Evolutionary conservation across 2,888 invertebrate species (phyloP).

Genomic region (Neoascia interrupta): DNA sequence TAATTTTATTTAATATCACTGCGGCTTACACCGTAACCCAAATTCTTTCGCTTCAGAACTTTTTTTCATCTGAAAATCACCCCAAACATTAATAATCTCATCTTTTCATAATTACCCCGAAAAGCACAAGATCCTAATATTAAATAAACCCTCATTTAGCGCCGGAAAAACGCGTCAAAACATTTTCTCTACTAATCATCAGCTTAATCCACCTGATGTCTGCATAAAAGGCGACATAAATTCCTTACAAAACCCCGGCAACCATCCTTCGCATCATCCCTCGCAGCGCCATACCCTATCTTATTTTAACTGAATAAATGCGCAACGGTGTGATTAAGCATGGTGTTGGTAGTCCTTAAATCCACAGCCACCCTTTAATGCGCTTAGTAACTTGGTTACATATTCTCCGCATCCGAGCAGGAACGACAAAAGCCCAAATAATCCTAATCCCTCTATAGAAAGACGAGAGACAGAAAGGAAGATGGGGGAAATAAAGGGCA

Average conservation of each 20-base stretch:
- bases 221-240: no score
- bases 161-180: no score
- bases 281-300: neutral
- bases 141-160: no score
- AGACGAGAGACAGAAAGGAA: neutral
- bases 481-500: neutral
- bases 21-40: no score
- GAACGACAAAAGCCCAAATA: constrained; percentile 29
- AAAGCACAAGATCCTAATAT: no score
- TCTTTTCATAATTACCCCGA: no score
- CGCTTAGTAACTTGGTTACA: constrained; percentile 37
- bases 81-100: no score
- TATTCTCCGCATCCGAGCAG: constrained; percentile 16
- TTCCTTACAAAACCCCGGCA: neutral
- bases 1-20: no score
- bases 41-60: no score
- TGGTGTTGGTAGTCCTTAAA: constrained; percentile 17
- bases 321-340: constrained; percentile 42
- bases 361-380: constrained; percentile 25
- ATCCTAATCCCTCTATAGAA: constrained; percentile 20
- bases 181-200: no score
- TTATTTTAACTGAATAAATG: constrained; percentile 24
- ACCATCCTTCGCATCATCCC: neutral
- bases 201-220: no score
- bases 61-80: no score